Base-by-base conservation (phyloP, 2,888 invertebrate species). In the Philopedon plagiatum region DNA sequence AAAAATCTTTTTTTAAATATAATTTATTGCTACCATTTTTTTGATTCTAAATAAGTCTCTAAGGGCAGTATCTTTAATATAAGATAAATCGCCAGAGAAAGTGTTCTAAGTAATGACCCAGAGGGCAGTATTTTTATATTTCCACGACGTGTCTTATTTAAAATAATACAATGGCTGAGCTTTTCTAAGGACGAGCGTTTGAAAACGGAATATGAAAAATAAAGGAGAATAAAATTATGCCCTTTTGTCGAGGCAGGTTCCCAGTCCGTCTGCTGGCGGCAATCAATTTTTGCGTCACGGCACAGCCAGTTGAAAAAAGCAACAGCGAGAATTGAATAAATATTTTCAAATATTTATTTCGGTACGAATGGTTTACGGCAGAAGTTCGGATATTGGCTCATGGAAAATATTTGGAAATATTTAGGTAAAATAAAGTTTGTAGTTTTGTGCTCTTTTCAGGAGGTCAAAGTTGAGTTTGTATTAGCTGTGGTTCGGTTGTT, bases 201-300 rank as follows among this genome's bases (percentile, higher is more conserved):
- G 46, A 5, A 46, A 46, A 46, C 21, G 46, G 23, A 46, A 46
- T 51, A 63, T 37, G 37, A 56, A 56, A 56, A 56, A 37, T 32
- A 56, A 54, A 56, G 18, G 56, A 56, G 56, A 56, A 32, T 56
- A 56, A 56, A 56, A 56, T 56, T 56, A 56, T 56, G 56, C 56
- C 37, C 56, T 56, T 56, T 56, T 34, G 56, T 56, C 37, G 56
- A 32, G 34, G 32, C 32, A 34, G 56, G 34, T 32, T 37, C 56
- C 26, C 56, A 32, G 56, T 56, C 56, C 34, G 56, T 56, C 32
- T 56, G 56, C 56, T 56, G 26, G 32, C 32, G 37, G 56, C 34
- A 56, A 56, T 56, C 56, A 56, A 56, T 56, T 56, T 51, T n/a
- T 32, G 56, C 56, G 34, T 56, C 56, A 56, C 34, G 34, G 54